Conservation (phyloP, 2,797 vertebrate species). For the Phylloscopus collybita region DNA sequence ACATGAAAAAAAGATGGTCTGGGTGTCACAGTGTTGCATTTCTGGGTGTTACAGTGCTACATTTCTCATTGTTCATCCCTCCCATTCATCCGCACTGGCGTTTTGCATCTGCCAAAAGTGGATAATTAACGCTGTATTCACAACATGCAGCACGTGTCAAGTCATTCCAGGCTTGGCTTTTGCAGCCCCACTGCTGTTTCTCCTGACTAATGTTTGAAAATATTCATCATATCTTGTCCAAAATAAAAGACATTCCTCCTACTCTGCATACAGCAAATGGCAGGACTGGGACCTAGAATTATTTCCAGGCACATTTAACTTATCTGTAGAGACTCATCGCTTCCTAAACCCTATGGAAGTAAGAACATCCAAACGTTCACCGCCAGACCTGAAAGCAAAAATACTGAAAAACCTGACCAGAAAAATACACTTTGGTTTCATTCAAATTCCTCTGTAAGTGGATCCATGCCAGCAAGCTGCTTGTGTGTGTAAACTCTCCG, state of each 20-base stretch:
- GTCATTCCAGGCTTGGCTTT: neutral
- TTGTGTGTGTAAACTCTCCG: rapidly evolving
- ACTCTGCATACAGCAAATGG: neutral
- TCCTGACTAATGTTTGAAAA: neutral
- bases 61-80: rapidly evolving
- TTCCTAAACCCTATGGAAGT: rapidly evolving
- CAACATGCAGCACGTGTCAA: rapidly evolving
- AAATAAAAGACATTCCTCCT: neutral
- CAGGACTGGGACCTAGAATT: neutral
- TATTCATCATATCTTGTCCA: neutral
- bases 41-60: neutral
- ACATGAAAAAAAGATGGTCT: neutral
- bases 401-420: neutral
- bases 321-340: neutral
- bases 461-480: neutral
- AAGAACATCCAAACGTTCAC: neutral
- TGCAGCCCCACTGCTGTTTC: neutral
- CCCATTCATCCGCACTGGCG: rapidly evolving
- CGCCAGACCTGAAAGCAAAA: neutral
- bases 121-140: neutral
- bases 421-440: neutral
- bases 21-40: neutral
- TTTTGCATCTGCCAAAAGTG: neutral
- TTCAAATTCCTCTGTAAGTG: neutral
- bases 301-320: neutral